phyloP scores from a whole-genome alignment of 2,888 invertebrate species.

The Agonopterix subpropinquella region DNA sequence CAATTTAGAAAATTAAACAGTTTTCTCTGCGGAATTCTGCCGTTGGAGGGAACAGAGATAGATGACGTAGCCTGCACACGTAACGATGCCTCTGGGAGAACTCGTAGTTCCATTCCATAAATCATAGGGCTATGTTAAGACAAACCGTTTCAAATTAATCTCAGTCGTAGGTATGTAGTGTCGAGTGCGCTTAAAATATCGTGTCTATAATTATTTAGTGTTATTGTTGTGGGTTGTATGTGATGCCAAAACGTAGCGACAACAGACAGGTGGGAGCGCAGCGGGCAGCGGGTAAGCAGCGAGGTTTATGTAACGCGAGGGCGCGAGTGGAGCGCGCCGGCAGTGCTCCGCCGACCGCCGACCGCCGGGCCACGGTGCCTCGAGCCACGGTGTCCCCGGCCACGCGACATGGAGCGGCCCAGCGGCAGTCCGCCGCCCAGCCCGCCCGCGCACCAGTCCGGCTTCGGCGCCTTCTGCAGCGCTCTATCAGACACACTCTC shows the following conservation, averaged over 20 bases:
- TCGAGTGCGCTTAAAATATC: slow-evolving; percentile 54
- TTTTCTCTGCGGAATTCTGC: too few species aligned
- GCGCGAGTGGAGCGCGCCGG: slow-evolving; percentile 39
- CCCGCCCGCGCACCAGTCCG: slow-evolving; percentile 45
- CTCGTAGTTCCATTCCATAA: neutral
- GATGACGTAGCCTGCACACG: too few species aligned
- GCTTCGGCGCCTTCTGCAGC: slow-evolving; percentile 72
- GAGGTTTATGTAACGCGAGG: slow-evolving; percentile 60
- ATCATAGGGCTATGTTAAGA: slow-evolving; percentile 24
- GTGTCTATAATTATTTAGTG: slow-evolving; percentile 68
- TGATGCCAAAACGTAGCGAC: slow-evolving; percentile 66
- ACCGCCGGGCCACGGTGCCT: slow-evolving; percentile 15
- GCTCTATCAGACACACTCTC: slow-evolving; percentile 69
- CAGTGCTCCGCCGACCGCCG: slow-evolving; percentile 10
- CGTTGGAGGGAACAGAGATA: too few species aligned
- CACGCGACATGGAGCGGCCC: slow-evolving; percentile 23
- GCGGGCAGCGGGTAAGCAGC: slow-evolving; percentile 34
- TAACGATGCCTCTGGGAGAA: too few species aligned
- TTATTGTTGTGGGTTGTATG: slow-evolving; percentile 66
- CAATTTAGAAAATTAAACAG: too few species aligned
- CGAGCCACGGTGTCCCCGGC: slow-evolving; percentile 30
- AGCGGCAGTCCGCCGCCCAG: slow-evolving; percentile 37
- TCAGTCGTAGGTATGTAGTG: slow-evolving; percentile 26
- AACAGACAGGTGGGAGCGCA: slow-evolving; percentile 60
- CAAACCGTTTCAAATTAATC: slow-evolving; percentile 45